A percentile compares a stretch with the other conserved stretches of the same genome.
Conservation (phyloP, 2,888 invertebrate genomes). For the Drosophila yooni region DNA sequence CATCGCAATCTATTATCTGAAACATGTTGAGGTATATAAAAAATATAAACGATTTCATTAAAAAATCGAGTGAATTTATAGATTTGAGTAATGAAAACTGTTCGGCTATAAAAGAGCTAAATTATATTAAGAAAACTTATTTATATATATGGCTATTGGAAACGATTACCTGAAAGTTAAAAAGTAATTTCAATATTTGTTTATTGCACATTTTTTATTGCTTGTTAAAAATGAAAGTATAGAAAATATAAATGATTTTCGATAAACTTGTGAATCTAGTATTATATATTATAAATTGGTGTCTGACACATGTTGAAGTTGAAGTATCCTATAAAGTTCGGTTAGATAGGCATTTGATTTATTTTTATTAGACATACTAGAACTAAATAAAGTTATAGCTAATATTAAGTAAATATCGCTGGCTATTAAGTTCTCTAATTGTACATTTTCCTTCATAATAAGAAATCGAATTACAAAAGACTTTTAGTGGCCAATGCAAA, state of each 20-base stretch:
- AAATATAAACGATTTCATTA: background rate
- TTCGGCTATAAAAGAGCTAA: too few species aligned
- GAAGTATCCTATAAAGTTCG: background rate
- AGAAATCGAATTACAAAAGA: background rate
- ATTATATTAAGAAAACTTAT: rapidly evolving
- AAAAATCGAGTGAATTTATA: too few species aligned
- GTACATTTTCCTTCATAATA: background rate
- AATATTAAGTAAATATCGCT: background rate
- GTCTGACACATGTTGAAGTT: background rate
- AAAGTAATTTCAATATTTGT: too few species aligned
- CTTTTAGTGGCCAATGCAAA: background rate
- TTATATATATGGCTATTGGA: background rate
- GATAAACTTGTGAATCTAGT: background rate
- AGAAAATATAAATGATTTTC: background rate
- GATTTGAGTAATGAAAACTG: too few species aligned
- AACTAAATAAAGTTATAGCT: background rate
- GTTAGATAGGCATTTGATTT: background rate
- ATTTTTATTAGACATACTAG: background rate
- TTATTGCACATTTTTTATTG: too few species aligned
- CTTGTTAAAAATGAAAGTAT: background rate
- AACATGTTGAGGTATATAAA: background rate
- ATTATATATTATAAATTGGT: background rate
- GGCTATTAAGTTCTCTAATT: background rate
- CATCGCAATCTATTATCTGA: background rate
- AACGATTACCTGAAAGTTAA: too few species aligned